These are phyloP conservation scores for Neocrepidodera transversa DNA, from an alignment of 2,888 invertebrate species.

Conservation along the genomic window DNA sequence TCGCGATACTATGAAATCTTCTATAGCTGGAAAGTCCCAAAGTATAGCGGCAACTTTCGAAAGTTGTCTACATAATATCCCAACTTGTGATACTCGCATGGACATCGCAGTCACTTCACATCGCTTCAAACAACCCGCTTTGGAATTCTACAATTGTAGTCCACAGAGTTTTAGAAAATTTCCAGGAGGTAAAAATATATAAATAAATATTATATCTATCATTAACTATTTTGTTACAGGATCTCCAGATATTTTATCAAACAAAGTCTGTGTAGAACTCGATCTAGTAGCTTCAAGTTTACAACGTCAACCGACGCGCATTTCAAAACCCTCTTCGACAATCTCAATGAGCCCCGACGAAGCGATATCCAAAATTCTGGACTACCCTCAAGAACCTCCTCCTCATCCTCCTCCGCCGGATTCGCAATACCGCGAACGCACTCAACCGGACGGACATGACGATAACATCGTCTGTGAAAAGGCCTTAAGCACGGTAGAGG, in stretches of 20 bases:
- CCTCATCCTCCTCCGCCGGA: conserved; percentile 14
- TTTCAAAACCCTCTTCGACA: conserved; percentile 39
- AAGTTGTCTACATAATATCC: conserved; percentile 51
- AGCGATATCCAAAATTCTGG: conserved; percentile 42
- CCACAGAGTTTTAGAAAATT: conserved; percentile 53
- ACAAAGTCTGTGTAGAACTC: conserved; percentile 66
- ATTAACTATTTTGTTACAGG: background rate
- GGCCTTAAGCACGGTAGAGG: conserved; percentile 36
- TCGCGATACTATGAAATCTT: conserved; percentile 31
- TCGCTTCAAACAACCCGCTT: conserved; percentile 37
- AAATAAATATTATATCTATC: background rate
- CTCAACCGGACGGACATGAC: conserved; percentile 56
- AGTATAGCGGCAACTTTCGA: conserved; percentile 51
- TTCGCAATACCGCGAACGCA: conserved; percentile 43
- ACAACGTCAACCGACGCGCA: conserved; percentile 40
- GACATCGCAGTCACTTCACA: conserved; percentile 31
- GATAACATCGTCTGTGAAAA: conserved; percentile 40
- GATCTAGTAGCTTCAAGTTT: conserved; percentile 59
- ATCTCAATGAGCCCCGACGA: conserved; percentile 49
- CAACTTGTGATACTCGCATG: conserved; percentile 43
- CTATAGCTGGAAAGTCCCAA: conserved; percentile 46
- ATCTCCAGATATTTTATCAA: conserved; percentile 61
- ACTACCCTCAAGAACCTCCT: conserved; percentile 31
- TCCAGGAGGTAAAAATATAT: conserved; percentile 16
- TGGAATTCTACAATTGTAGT: conserved; percentile 62